Percentiles rank a stretch among this genome's conserved stretches.
phyloP scores from a whole-genome alignment of 2,113 vertebrate species.

The Anoplopoma fimbria region DNA sequence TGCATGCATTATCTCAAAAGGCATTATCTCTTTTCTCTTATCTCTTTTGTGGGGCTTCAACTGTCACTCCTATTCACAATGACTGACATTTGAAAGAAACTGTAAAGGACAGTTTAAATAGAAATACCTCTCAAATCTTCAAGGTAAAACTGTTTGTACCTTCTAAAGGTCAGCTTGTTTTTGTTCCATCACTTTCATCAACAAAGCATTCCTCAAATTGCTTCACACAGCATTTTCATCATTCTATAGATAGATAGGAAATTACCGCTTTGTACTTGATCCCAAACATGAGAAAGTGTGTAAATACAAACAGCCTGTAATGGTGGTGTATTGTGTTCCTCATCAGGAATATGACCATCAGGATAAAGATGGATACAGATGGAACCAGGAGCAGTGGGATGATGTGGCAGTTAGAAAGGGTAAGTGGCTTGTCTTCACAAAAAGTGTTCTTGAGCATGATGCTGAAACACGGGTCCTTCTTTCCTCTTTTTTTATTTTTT shows the following conservation, averaged over 20 bases:
- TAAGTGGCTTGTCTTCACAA: neutral
- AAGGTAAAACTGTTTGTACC: neutral
- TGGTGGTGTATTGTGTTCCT: neutral
- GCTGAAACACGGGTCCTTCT: neutral
- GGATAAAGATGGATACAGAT: neutral
- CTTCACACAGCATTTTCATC: neutral
- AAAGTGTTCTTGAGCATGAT: neutral
- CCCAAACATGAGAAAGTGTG: neutral
- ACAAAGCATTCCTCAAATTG: neutral
- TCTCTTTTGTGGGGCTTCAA: conserved; percentile 34
- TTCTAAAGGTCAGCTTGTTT: conserved; percentile 11
- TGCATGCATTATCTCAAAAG: conserved; percentile 1
- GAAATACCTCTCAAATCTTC: conserved; percentile 28
- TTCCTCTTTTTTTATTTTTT: neutral
- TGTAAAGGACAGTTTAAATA: conserved; percentile 5
- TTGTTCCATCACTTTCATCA: conserved; percentile 16
- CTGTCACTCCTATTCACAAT: neutral
- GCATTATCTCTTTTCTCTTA: neutral
- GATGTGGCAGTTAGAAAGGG: no score
- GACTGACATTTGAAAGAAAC: conserved; percentile 32
- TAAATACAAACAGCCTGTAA: no score
- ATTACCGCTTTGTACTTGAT: neutral
- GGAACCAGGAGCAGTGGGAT: no score
- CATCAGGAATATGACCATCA: neutral
- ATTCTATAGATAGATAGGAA: neutral